Percentiles rank a stretch among this genome's conserved stretches.
These are phyloP conservation scores for Euborellia annulipes DNA, from an alignment of 1,140 invertebrate species.

Conservation along the genomic window DNA sequence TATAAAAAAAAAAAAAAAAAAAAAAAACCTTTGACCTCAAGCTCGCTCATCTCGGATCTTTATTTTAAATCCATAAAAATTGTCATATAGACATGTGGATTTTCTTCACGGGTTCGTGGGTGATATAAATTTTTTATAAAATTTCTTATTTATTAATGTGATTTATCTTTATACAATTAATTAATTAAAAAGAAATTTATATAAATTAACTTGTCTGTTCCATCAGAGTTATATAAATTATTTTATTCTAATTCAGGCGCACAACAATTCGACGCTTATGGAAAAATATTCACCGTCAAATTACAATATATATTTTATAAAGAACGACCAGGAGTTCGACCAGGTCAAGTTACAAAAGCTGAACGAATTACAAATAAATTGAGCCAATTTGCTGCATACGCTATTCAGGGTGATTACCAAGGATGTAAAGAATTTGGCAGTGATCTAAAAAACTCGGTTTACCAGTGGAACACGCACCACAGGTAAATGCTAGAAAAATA, in stretches of 20 bases:
- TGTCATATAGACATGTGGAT: too few species aligned
- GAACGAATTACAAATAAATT: constrained; percentile 79
- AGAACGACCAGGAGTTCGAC: constrained; percentile 88
- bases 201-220: background rate
- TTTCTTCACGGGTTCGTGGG: too few species aligned
- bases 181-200: too few species aligned
- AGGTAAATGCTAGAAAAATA: constrained; percentile 31
- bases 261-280: constrained; percentile 95
- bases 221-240: constrained; percentile 1
- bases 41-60: too few species aligned
- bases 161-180: too few species aligned
- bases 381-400: constrained; percentile 84
- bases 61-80: too few species aligned
- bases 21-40: too few species aligned
- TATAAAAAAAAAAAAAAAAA: too few species aligned
- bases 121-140: too few species aligned
- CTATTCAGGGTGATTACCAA: constrained; percentile 85
- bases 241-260: constrained; percentile 37
- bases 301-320: constrained; percentile 98
- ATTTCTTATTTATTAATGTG: too few species aligned
- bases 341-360: constrained; percentile 89
- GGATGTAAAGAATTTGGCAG: constrained; percentile 84
- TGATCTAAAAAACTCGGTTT: constrained; percentile 84
- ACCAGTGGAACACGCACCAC: constrained; percentile 93
- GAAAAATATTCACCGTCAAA: constrained; percentile 98